These are phyloP conservation scores for Morone chrysops DNA, from an alignment of 2,113 vertebrate species.

Conservation along the genomic window DNA sequence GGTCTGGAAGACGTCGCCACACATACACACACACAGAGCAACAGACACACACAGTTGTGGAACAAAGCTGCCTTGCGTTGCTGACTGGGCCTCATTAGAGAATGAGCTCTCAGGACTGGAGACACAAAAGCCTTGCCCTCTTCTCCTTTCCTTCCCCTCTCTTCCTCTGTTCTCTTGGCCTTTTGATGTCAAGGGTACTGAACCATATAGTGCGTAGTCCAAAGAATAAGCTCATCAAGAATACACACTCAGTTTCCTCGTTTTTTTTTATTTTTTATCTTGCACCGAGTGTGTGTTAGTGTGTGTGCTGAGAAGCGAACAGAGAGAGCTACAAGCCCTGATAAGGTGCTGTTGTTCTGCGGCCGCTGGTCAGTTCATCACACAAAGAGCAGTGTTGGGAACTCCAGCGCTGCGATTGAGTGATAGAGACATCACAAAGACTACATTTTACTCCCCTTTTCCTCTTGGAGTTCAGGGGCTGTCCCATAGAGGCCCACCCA, in stretches of 20 bases:
- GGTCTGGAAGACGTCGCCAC: slow-evolving; percentile 13
- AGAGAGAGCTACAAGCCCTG: slow-evolving; percentile 36
- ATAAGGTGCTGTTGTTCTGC: slow-evolving; percentile 71
- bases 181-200: slow-evolving; percentile 82
- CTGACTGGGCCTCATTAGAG: slow-evolving; percentile 77
- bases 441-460: slow-evolving; percentile 69
- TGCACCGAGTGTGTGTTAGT: neutral
- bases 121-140: slow-evolving; percentile 75
- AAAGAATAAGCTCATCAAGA: slow-evolving; percentile 74
- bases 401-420: slow-evolving; percentile 49
- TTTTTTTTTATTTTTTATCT: slow-evolving; percentile 10
- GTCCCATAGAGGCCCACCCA: slow-evolving; percentile 36
- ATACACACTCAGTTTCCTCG: slow-evolving; percentile 51
- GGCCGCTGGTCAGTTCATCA: slow-evolving; percentile 53
- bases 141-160: slow-evolving; percentile 69
- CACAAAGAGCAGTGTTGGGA: slow-evolving; percentile 74
- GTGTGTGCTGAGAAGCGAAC: neutral
- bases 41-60: slow-evolving; percentile 23
- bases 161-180: slow-evolving; percentile 74
- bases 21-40: slow-evolving; percentile 13
- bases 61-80: slow-evolving; percentile 63
- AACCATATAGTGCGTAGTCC: slow-evolving; percentile 60
- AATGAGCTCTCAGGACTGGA: slow-evolving; percentile 71
- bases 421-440: slow-evolving; percentile 76
- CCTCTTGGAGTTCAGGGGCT: slow-evolving; percentile 58